A percentile compares a stretch with the other conserved stretches of the same genome.
Evolutionary conservation across 2,888 invertebrate genomes (phyloP).

Genomic region (Prosapia bicincta): DNA sequence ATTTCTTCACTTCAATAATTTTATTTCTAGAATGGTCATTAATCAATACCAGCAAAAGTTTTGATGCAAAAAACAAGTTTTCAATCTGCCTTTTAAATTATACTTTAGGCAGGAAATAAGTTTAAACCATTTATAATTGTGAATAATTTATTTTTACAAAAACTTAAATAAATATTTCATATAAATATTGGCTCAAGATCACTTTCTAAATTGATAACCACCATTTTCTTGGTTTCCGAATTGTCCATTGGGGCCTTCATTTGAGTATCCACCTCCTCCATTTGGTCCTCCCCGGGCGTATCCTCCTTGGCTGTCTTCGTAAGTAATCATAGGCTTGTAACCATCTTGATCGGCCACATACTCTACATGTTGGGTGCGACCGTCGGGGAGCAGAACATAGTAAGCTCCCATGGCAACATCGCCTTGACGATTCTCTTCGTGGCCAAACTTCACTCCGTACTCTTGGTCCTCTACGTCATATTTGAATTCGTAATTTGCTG

Average conservation of each 20-base stretch:
- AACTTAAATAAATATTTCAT: background rate
- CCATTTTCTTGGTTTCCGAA: background rate
- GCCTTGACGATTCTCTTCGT: slow-evolving; percentile 79
- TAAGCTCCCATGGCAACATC: slow-evolving; percentile 80
- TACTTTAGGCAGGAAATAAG: background rate
- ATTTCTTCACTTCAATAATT: no score
- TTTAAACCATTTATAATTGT: background rate
- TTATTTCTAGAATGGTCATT: no score
- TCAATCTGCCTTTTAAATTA: no score
- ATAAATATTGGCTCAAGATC: background rate
- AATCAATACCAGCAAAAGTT: no score
- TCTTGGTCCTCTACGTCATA: slow-evolving; percentile 80
- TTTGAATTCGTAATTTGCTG: slow-evolving; percentile 82
- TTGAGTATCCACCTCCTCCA: background rate
- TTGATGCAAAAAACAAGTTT: no score
- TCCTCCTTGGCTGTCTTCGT: slow-evolving; percentile 51
- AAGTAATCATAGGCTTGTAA: slow-evolving; percentile 76
- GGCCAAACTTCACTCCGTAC: slow-evolving; percentile 76
- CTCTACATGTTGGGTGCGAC: slow-evolving; percentile 77
- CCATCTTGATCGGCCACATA: slow-evolving; percentile 80
- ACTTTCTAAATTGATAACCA: background rate
- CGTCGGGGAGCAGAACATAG: slow-evolving; percentile 82
- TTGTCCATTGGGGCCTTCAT: background rate
- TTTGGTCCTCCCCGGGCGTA: background rate
- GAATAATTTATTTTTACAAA: background rate